phyloP scores from a whole-genome alignment of 2,888 invertebrate genomes.

The Ernsta delagoae region DNA sequence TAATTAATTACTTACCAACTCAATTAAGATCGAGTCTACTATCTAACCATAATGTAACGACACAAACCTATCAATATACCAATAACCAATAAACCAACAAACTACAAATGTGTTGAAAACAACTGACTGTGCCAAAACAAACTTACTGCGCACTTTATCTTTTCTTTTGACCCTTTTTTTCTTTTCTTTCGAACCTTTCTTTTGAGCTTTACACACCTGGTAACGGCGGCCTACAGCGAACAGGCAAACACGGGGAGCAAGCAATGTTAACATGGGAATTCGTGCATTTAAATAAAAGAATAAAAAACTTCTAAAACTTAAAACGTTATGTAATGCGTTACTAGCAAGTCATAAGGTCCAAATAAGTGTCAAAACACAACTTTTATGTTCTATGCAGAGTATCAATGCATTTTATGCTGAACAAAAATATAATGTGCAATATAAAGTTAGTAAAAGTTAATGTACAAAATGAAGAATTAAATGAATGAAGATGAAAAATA shows the following conservation, averaged over 20 bases:
- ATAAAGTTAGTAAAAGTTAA: no score
- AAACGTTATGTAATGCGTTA: no score
- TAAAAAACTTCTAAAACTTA: not conserved
- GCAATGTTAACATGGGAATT: constrained; percentile 1
- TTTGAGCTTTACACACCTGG: constrained; percentile 41
- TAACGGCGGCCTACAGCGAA: constrained; percentile 48
- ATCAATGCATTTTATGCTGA: no score
- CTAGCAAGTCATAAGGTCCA: no score
- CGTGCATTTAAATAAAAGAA: constrained; percentile 2
- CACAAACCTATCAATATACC: no score
- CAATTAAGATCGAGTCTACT: not conserved
- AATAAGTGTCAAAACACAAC: not conserved
- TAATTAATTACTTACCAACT: not conserved
- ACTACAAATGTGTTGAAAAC: not conserved
- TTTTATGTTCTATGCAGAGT: no score
- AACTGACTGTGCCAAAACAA: not conserved
- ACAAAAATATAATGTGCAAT: no score
- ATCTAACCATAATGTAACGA: no score
- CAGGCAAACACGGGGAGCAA: constrained; percentile 37
- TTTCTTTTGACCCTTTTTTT: constrained; percentile 22
- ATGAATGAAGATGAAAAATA: no score
- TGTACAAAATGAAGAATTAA: no score
- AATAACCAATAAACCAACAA: no score
- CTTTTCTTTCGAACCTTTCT: constrained; percentile 22
- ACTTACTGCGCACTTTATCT: constrained; percentile 39